Conservation (phyloP, 2,888 invertebrate genomes). For the Lochmaea crataegi region DNA sequence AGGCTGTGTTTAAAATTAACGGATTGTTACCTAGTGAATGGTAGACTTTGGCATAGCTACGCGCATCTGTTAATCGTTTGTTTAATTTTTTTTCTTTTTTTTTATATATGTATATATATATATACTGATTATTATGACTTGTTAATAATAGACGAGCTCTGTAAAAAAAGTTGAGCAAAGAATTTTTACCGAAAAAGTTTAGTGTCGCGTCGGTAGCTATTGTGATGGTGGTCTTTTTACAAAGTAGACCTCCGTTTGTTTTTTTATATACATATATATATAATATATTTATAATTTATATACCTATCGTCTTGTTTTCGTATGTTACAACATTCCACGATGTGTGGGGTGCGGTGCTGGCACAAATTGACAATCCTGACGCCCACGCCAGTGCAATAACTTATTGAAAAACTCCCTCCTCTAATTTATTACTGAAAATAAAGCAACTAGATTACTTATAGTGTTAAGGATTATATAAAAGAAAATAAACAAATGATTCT, state of each 20-base stretch:
- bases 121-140: constrained; percentile 40
- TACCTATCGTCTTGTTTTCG: constrained; percentile 62
- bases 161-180: too few species aligned
- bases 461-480: constrained; percentile 63
- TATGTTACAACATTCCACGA: constrained; percentile 60
- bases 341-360: constrained; percentile 62
- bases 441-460: constrained; percentile 58
- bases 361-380: constrained; percentile 62
- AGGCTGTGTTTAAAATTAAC: constrained; percentile 69
- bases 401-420: constrained; percentile 61
- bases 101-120: constrained; percentile 40
- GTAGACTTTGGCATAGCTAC: constrained; percentile 59
- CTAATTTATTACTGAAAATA: constrained; percentile 62
- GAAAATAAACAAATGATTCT: constrained; percentile 48
- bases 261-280: constrained; percentile 56
- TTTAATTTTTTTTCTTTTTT: constrained; percentile 34
- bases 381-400: constrained; percentile 64
- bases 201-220: constrained; percentile 63
- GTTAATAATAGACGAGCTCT: constrained; percentile 58
- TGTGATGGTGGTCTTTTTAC: constrained; percentile 60
- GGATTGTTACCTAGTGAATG: constrained; percentile 63
- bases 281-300: constrained; percentile 64
- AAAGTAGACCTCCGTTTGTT: constrained; percentile 58
- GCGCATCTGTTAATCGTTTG: constrained; percentile 61
- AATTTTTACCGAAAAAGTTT: constrained; percentile 58